Evolutionary conservation across 2,113 vertebrate species (phyloP).

Genomic region (Callospermophilus lateralis): DNA sequence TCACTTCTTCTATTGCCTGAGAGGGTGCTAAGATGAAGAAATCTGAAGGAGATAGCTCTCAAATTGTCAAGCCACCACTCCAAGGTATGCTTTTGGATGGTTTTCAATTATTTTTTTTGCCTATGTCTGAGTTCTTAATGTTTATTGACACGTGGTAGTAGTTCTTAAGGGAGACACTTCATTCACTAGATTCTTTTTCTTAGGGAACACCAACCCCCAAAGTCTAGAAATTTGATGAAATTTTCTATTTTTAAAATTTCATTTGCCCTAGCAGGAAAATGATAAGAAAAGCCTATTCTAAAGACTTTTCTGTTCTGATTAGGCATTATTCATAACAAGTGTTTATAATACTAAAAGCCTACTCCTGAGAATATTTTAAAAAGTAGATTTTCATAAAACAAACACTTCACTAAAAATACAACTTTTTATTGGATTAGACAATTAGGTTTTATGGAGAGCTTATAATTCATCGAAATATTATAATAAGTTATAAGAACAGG

Average conservation of each 20-base stretch:
- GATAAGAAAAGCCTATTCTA: not conserved
- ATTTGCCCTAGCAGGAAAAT: not conserved
- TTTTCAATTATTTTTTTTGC: not conserved
- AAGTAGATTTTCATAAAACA: not conserved
- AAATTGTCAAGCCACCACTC: not conserved
- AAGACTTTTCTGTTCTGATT: not conserved
- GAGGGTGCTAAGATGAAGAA: not conserved
- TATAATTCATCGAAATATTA: not conserved
- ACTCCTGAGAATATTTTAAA: not conserved
- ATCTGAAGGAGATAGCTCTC: not conserved
- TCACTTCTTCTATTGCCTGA: not conserved
- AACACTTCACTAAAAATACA: not conserved
- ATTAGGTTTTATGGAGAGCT: not conserved
- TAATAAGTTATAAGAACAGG: not conserved
- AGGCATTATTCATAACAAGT: not conserved
- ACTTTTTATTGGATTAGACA: not conserved
- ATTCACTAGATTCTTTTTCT: not conserved
- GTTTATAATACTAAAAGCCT: not conserved
- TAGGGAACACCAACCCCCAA: not conserved
- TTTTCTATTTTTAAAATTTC: constrained; percentile 3
- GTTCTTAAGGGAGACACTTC: not conserved
- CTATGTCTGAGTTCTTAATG: not conserved
- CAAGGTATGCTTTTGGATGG: not conserved
- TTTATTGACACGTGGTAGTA: not conserved
- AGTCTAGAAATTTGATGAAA: not conserved